Evolutionary conservation across 53 echinoderm and acorn worm species (phyloP), one percentile per base, ranked within the genome.

Genomic region (Holothuria leucospilota): DNA sequence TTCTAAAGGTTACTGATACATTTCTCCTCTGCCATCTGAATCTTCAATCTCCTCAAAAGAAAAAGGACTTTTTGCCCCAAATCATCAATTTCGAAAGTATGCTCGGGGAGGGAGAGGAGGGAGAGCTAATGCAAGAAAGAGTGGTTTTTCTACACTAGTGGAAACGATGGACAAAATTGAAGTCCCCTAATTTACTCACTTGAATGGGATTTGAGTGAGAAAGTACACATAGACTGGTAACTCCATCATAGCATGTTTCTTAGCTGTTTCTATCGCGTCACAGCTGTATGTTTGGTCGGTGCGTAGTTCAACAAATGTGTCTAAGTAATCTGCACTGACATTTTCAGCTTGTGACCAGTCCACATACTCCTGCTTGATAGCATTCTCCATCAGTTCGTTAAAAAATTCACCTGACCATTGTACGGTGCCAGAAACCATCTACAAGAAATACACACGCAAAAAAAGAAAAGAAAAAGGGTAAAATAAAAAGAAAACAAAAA

Each of bases 341-440:
- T 89, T 89, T 63, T 89, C 89, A 12, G 89, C 89, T 84, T 89
- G 89, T 30, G 89, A 69, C 89, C 89, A 89, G 67, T 89, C 89
- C 2, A 89, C 58, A 59, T 89, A 89, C 40, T 72, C 72, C 39
- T 72, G 72, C 23, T 72, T 39, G 1, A 72, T 46, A 1, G 72
- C 49, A 27, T 72, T 46, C 39, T 72, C 72, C 20, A 72, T 72
- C 21, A 72, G 8, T 13, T 24, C 39, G 46, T 39, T 72, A 20
- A 72, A 39, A 15, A 39, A 72, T 39, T 72, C 40, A 5, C 72
- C 72, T 6, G 72, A 30, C 21, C 72, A 30, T 46, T 42, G 38
- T 39, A 72, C 29, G 16, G 46, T n/a, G 20, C 38, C 29, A 16
- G n/a, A 46, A 18, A 72, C 72, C 72, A 72, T 72, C 72, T 72